A percentile compares a stretch with the other conserved stretches of the same genome.
Conservation (phyloP, 2,797 vertebrate species). For the Sebastiscus tertius region DNA sequence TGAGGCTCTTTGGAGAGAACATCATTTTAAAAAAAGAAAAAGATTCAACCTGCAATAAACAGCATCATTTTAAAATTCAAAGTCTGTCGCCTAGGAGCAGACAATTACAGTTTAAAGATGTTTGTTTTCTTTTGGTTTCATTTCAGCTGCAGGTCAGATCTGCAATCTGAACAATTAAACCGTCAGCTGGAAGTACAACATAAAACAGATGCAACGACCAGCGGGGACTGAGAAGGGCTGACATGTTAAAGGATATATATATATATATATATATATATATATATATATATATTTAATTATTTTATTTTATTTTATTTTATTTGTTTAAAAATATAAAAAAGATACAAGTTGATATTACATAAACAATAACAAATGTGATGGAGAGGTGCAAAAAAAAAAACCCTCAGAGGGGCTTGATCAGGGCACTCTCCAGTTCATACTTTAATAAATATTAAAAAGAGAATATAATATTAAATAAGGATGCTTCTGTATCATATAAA, state of each 20-base stretch:
- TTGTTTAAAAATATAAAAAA: too few species aligned
- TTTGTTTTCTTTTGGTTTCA: neutral
- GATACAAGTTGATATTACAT: too few species aligned
- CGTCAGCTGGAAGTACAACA: neutral
- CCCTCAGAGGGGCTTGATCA: too few species aligned
- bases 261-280: too few species aligned
- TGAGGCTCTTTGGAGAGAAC: conserved; percentile 23
- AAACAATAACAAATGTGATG: too few species aligned
- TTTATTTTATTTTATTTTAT: too few species aligned
- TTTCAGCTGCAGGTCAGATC: neutral
- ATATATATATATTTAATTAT: neutral
- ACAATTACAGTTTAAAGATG: neutral
- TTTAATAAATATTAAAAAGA: too few species aligned
- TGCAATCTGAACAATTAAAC: neutral
- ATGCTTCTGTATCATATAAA: neutral
- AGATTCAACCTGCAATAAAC: conserved; percentile 3
- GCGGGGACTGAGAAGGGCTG: neutral
- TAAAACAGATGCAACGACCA: neutral
- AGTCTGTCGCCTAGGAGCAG: neutral
- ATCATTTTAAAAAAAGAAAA: neutral
- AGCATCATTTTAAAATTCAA: neutral
- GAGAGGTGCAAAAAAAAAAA: too few species aligned
- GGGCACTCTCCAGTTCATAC: too few species aligned
- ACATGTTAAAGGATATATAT: neutral
- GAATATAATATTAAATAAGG: too few species aligned